Evolutionary conservation across 2,113 vertebrate species (phyloP), one percentile per base, ranked within the genome.

Genomic region (Laticauda laticaudata): DNA sequence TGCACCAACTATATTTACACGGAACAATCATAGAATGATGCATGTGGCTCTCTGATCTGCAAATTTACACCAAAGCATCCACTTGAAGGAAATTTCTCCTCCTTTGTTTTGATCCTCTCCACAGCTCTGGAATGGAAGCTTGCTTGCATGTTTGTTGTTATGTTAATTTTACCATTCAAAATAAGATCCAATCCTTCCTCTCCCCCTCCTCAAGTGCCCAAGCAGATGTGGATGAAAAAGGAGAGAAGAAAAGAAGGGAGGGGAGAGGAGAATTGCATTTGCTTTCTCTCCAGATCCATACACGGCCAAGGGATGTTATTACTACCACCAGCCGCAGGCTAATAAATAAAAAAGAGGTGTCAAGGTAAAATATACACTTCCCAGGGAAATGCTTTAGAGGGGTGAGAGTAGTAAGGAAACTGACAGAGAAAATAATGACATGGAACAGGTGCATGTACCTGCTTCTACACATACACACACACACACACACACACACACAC

Each of bases 331-430:
- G 90, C 93, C 45, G 15, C 93, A 89, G 93, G 93, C 93, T 93
- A 59, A 91, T 91, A 91, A 91, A 93, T 91, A 93, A 91, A 93
- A 91, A 91, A 91, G 87, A 92, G 90, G 69, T 92, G 87, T 92
- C 55, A 59, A n/a, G 87, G 91, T 86, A 86, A 93, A 91, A 86
- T 92, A 86, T 91, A 89, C 55, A 43, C 55, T 85, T 89, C 87
- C 56, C 90, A 86, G 69, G 55, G 69, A 86, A 86, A 93, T 86
- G 55, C 56, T 87, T 91, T 51, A 6, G 88, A 57, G 51, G 11
- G 24, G 55, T 2, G 85, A 48, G 92, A 34, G 81, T 86, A 39
- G 45, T 15, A 48, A 85, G 69, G 43, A 26, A 93, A 91, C 88
- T 53, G 54, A 81, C 90, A 91, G 64, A 85, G 90, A 93, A 93